These are phyloP conservation scores for Tupiocoris notatus DNA, from an alignment of 2,888 invertebrate species.

Conservation along the genomic window DNA sequence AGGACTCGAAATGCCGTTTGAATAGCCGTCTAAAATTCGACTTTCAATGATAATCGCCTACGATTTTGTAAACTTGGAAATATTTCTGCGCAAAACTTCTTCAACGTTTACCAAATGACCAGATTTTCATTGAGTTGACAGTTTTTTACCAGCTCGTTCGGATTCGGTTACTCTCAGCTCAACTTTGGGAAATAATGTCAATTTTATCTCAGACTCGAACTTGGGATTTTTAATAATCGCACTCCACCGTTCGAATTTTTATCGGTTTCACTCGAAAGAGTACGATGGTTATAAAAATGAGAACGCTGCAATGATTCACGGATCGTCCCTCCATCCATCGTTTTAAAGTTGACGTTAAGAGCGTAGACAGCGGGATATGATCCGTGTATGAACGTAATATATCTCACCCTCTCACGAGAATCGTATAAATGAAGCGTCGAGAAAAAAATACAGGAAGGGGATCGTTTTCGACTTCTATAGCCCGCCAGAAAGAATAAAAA, in stretches of 20 bases:
- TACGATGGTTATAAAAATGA: not conserved
- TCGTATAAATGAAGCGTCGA: not conserved
- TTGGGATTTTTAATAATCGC: too few species aligned
- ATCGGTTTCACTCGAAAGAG: not conserved
- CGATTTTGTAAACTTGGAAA: too few species aligned
- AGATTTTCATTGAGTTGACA: too few species aligned
- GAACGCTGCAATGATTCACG: not conserved
- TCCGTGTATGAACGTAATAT: not conserved
- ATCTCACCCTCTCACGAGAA: not conserved
- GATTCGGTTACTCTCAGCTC: too few species aligned
- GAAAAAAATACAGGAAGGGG: not conserved
- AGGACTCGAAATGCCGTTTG: too few species aligned
- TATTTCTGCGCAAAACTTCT: too few species aligned
- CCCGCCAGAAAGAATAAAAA: not conserved
- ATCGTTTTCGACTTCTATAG: not conserved
- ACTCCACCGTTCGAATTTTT: not conserved
- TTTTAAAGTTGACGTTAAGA: not conserved
- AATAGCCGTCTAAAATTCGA: too few species aligned
- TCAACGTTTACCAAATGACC: too few species aligned
- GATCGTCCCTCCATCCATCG: not conserved
- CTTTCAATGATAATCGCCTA: too few species aligned
- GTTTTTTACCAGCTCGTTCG: too few species aligned
- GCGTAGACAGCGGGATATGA: not conserved
- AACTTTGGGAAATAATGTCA: too few species aligned
- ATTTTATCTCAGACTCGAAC: too few species aligned